Base-by-base conservation (phyloP, 64 coral and sea anemone genomes). In the Trachythela sp. region DNA sequence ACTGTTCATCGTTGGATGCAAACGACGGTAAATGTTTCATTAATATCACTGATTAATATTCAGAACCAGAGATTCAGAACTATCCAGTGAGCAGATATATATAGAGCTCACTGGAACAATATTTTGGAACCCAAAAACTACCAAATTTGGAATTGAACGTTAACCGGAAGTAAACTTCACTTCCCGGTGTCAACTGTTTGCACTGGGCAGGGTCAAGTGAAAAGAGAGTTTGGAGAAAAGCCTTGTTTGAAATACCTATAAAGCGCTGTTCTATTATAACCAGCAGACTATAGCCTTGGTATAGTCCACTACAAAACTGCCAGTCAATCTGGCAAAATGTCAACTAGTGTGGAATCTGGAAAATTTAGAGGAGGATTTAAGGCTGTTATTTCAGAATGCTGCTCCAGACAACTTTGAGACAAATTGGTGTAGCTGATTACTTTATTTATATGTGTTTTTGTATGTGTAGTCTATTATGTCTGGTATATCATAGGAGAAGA, bases 351-450 rank as follows among this genome's bases (percentile, higher is more conserved):
- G 26, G 75, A 80, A 34, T 36, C 35, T 18, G 33, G 35, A 39
- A 39, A 80, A n/a, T n/a, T n/a, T 39, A 15, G 31, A 30, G 75
- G 35, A n/a, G 75, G 35, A 9, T 80, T 80, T 39, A 80, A 80
- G 35, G 37, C 9, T 11, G 37, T 29, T 39, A 13, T 80, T 37
- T 15, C 33, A 9, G 75, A 80, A 18, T 80, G 75, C 33, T 8
- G 75, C 9, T 80, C n/a, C 75, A 17, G 75, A 80, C 27, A 80
- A 80, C 75, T 80, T 80, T 39, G 75, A 80, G 13, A 80, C 75
- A 34, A 80, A 80, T 36, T 80, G 75, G 75, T 80, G 9, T 29
- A 29, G 7, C 0, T 34, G 15, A 0, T 37, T 68, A 6, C 30
- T 15, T 80, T 14, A 39, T 80, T 0, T 72, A 29, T 31, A 26